phyloP scores from a whole-genome alignment of 2,113 vertebrate genomes.

The Aegypius monachus region DNA sequence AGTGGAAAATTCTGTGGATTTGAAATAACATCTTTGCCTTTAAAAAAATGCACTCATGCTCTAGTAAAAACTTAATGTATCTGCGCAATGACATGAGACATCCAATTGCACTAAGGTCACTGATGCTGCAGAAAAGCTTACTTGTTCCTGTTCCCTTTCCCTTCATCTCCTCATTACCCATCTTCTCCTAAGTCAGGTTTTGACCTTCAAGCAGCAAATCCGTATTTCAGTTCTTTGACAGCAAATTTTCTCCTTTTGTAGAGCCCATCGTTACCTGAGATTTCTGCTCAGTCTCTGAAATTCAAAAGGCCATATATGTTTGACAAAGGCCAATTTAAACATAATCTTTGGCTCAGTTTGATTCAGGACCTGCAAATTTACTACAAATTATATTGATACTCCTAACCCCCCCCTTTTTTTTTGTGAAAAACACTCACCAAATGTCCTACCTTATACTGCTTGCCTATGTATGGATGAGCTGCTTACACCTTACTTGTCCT shows the following conservation, averaged over 20 bases:
- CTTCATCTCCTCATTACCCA: background rate
- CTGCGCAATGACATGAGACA: background rate
- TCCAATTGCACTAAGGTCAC: background rate
- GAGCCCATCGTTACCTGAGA: background rate
- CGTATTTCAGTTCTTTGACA: background rate
- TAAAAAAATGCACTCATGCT: background rate
- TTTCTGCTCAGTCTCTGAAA: background rate
- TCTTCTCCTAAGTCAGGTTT: background rate
- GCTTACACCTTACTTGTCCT: background rate
- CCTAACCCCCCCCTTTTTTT: background rate
- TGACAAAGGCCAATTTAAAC: background rate
- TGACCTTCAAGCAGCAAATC: background rate
- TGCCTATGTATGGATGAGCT: background rate
- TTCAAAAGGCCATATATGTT: background rate
- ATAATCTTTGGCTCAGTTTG: background rate
- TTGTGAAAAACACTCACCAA: background rate
- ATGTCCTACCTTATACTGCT: background rate
- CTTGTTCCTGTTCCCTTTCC: background rate
- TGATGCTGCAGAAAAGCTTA: background rate
- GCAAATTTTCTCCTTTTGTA: background rate
- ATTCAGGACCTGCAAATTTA: background rate
- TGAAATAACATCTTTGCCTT: background rate
- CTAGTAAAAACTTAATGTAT: background rate
- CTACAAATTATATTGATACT: background rate
- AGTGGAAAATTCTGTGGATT: background rate